A percentile compares a stretch with the other conserved stretches of the same genome.
Conservation (phyloP, 1,140 invertebrate species). For the Cydia fagiglandana region DNA sequence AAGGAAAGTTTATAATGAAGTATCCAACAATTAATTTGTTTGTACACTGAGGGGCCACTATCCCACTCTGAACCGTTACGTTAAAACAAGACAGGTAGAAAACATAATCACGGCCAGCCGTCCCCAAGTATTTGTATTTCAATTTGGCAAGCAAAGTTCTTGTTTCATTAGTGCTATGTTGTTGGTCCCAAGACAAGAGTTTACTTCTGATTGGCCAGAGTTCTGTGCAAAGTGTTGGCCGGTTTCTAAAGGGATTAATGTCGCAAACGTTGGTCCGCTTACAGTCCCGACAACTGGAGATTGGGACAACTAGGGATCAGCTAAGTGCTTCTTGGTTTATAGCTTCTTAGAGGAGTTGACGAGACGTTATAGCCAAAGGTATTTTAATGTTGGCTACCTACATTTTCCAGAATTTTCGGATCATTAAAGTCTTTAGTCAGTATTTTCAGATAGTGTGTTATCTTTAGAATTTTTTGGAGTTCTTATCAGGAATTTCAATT, state of each 20-base stretch:
- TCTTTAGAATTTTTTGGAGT: too few species aligned
- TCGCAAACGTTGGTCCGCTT: conserved; percentile 5
- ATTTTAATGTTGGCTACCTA: background rate
- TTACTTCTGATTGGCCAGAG: conserved; percentile 29
- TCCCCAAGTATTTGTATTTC: conserved; percentile 21
- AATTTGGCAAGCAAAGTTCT: conserved; percentile 26
- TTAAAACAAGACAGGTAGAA: background rate
- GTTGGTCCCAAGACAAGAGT: conserved; percentile 31
- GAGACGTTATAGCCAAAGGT: background rate
- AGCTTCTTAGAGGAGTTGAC: background rate
- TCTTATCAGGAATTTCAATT: too few species aligned
- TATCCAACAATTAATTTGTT: background rate
- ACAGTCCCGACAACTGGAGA: background rate
- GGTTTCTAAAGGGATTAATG: conserved; percentile 28
- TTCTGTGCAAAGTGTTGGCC: conserved; percentile 13
- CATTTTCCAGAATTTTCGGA: background rate
- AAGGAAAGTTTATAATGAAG: conserved; percentile 2
- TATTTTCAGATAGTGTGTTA: too few species aligned
- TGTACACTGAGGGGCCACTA: background rate
- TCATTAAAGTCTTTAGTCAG: too few species aligned
- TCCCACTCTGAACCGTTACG: background rate
- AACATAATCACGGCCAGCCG: conserved; percentile 5
- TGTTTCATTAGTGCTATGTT: conserved; percentile 30
- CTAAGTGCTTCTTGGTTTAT: conserved; percentile 13
- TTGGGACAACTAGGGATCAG: conserved; percentile 12